phyloP scores from a whole-genome alignment of 2,113 vertebrate genomes.

The Oenanthe oenanthe region DNA sequence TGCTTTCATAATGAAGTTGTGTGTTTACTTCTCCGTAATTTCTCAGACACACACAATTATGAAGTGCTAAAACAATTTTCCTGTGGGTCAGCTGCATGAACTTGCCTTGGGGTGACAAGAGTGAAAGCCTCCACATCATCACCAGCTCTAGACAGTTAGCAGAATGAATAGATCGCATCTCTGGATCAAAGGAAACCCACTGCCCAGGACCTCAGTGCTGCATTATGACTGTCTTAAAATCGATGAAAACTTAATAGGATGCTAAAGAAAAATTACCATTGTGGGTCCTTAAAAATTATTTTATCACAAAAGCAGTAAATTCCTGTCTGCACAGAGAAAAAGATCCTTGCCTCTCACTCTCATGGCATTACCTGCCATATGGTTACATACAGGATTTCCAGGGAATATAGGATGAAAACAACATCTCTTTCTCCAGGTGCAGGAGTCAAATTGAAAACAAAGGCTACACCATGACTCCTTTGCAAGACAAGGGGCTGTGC shows the following conservation, averaged over 20 bases:
- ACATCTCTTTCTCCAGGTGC: not conserved
- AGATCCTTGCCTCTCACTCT: not conserved
- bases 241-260: not conserved
- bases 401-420: not conserved
- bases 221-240: not conserved
- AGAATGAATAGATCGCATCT: not conserved
- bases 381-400: not conserved
- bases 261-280: not conserved
- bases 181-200: not conserved
- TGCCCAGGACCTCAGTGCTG: not conserved
- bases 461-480: rapidly evolving
- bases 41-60: not conserved
- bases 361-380: not conserved
- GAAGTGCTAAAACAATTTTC: not conserved
- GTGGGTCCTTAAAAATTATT: not conserved
- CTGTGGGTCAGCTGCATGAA: not conserved
- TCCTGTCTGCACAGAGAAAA: not conserved
- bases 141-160: not conserved
- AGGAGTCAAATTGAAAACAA: not conserved
- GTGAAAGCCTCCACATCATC: not conserved
- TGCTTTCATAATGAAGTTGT: not conserved
- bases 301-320: not conserved
- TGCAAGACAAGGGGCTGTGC: not conserved
- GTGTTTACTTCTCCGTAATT: not conserved
- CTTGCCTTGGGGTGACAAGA: not conserved